A percentile compares a stretch with the other conserved stretches of the same genome.
Evolutionary conservation across 1,140 invertebrate genomes (phyloP).

Genomic region (Contarinia nasturtii): DNA sequence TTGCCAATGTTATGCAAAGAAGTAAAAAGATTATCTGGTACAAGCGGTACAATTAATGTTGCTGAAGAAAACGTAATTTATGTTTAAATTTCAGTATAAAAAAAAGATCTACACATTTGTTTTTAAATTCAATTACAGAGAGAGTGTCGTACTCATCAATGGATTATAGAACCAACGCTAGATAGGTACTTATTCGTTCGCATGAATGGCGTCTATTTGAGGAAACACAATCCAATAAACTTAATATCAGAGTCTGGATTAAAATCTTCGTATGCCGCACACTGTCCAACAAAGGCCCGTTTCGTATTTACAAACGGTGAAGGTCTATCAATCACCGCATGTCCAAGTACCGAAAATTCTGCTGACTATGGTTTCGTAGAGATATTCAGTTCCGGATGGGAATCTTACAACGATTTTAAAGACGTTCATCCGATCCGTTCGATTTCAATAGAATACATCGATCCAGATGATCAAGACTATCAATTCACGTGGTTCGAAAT

Average conservation of each 20-base stretch:
- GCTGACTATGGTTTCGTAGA: conserved; percentile 28
- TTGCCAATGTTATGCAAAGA: conserved; percentile 37
- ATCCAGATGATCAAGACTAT: conserved; percentile 50
- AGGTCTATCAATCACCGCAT: conserved; percentile 20
- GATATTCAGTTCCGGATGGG: conserved; percentile 71
- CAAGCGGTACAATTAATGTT: conserved; percentile 55
- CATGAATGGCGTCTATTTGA: conserved; percentile 19
- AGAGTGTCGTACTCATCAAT: conserved; percentile 54
- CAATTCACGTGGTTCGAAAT: conserved; percentile 69
- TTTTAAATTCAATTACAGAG: conserved; percentile 26
- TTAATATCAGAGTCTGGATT: background rate
- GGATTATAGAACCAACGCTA: conserved; percentile 56
- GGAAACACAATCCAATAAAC: conserved; percentile 18
- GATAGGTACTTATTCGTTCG: conserved; percentile 24
- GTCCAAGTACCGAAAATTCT: conserved; percentile 17
- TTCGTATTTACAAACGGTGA: conserved; percentile 21
- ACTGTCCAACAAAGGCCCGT: conserved; percentile 20
- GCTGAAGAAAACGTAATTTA: conserved; percentile 42
- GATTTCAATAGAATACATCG: conserved; percentile 57
- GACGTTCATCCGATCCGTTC: conserved; percentile 30
- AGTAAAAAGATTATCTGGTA: conserved; percentile 43
- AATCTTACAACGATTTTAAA: conserved; percentile 18
- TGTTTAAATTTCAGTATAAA: too few species aligned
- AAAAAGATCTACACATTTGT: background rate
- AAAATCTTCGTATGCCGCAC: conserved; percentile 9